Evolutionary conservation across 2,113 vertebrate species (phyloP).

Genomic region (Scopus umbretta): DNA sequence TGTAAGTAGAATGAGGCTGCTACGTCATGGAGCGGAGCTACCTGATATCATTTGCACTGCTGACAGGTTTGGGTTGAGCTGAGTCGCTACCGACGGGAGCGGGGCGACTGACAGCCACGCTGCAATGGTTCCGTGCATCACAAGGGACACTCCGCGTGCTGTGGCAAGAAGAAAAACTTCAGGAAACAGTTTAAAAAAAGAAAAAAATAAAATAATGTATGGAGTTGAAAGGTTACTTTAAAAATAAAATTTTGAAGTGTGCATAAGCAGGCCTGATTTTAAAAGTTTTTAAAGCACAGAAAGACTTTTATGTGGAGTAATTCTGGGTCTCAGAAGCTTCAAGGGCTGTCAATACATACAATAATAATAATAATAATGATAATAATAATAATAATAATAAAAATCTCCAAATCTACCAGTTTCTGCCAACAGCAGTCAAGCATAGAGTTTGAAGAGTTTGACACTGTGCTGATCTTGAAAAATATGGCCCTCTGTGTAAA

Average conservation of each 20-base stretch:
- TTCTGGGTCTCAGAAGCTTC: neutral
- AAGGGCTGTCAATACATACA: neutral
- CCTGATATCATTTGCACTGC: slow-evolving; percentile 91
- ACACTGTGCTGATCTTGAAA: neutral
- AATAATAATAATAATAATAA: neutral
- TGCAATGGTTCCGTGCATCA: slow-evolving; percentile 87
- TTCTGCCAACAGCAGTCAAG: neutral
- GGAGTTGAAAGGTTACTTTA: neutral
- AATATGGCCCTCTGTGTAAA: neutral
- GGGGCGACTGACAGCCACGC: slow-evolving; percentile 80
- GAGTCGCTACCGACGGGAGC: slow-evolving; percentile 78
- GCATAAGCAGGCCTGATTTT: neutral
- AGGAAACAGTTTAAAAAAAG: slow-evolving; percentile 52
- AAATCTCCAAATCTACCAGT: neutral
- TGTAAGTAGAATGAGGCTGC: slow-evolving; percentile 12
- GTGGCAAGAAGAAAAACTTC: slow-evolving; percentile 82
- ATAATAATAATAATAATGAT: neutral
- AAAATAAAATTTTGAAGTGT: neutral
- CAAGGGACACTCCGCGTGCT: slow-evolving; percentile 89
- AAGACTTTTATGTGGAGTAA: neutral
- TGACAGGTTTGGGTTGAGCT: slow-evolving; percentile 80
- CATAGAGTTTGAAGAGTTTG: neutral
- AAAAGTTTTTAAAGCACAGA: neutral
- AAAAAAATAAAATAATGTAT: neutral
- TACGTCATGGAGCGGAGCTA: slow-evolving; percentile 67